Conservation (phyloP, 2,113 vertebrate genomes). For the Vanacampus margaritifer region DNA sequence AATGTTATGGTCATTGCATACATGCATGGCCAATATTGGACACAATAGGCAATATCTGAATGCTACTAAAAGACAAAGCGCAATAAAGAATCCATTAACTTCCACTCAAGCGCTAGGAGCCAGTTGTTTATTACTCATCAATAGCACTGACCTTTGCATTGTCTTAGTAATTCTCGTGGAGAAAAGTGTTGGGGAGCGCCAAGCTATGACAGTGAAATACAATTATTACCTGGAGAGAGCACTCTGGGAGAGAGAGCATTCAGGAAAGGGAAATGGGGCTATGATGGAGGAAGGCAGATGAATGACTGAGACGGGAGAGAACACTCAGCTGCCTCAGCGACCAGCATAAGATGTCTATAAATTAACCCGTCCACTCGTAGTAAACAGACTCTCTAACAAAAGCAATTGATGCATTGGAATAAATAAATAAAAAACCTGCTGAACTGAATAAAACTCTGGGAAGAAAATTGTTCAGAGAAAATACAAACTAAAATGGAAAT, state of each 20-base stretch:
- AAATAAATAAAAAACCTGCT: too few species aligned
- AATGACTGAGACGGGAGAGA: conserved; percentile 48
- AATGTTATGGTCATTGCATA: not conserved
- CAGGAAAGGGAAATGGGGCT: conserved; percentile 14
- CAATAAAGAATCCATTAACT: conserved; percentile 32
- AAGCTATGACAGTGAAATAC: conserved; percentile 42
- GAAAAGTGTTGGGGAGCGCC: conserved; percentile 17
- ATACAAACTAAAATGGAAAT: not conserved
- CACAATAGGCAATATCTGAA: conserved; percentile 1
- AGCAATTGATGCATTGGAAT: not conserved
- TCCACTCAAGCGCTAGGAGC: conserved; percentile 21
- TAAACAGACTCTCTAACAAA: conserved; percentile 2
- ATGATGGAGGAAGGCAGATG: conserved; percentile 20
- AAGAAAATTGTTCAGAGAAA: not conserved
- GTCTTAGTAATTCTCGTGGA: conserved; percentile 27
- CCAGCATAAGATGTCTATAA: conserved; percentile 2
- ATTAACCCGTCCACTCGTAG: conserved; percentile 15
- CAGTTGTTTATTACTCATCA: conserved; percentile 43
- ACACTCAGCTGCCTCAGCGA: not conserved
- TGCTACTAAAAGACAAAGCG: not conserved
- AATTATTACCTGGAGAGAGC: conserved; percentile 40
- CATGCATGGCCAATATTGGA: not conserved
- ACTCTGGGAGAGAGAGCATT: conserved; percentile 10
- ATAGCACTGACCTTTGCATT: conserved; percentile 44
- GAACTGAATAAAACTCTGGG: not conserved